Evolutionary conservation across 2,888 invertebrate genomes (phyloP).

Genomic region (Caenorhabditis panamensis): DNA sequence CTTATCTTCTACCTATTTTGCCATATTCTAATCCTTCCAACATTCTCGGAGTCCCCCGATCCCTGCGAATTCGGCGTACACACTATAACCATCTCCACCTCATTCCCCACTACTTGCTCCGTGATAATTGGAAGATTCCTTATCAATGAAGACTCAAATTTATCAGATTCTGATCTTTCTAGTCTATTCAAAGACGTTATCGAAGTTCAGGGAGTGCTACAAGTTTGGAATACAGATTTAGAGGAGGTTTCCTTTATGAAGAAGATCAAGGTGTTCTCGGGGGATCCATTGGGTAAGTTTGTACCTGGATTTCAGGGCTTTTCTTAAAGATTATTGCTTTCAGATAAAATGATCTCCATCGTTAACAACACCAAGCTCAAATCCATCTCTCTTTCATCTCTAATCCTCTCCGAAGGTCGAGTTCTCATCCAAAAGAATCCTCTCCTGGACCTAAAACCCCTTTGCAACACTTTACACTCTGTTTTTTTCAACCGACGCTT

Average conservation of each 20-base stretch:
- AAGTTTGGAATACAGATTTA: conserved; percentile 30
- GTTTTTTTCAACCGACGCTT: conserved; percentile 23
- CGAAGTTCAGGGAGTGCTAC: conserved; percentile 24
- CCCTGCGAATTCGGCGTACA: conserved; percentile 21
- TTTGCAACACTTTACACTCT: conserved; percentile 17
- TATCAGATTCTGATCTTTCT: conserved; percentile 3
- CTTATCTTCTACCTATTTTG: neutral
- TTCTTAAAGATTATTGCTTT: neutral
- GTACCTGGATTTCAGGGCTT: neutral
- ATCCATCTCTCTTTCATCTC: conserved; percentile 2
- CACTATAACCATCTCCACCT: conserved; percentile 4
- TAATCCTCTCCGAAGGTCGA: neutral
- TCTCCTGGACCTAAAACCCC: conserved; percentile 16
- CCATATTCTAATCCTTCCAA: neutral
- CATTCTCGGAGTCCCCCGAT: neutral
- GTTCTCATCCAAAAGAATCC: conserved; percentile 29
- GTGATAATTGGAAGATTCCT: conserved; percentile 27
- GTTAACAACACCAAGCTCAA: conserved; percentile 19
- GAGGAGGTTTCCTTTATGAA: conserved; percentile 1
- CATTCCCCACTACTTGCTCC: conserved; percentile 20
- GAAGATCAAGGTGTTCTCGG: conserved; percentile 10
- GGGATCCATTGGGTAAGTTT: conserved; percentile 23
- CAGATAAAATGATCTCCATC: conserved; percentile 26
- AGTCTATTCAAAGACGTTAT: conserved; percentile 9
- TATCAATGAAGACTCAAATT: conserved; percentile 14